phyloP scores from a whole-genome alignment of 2,797 vertebrate genomes.

The Siniperca obscura region DNA sequence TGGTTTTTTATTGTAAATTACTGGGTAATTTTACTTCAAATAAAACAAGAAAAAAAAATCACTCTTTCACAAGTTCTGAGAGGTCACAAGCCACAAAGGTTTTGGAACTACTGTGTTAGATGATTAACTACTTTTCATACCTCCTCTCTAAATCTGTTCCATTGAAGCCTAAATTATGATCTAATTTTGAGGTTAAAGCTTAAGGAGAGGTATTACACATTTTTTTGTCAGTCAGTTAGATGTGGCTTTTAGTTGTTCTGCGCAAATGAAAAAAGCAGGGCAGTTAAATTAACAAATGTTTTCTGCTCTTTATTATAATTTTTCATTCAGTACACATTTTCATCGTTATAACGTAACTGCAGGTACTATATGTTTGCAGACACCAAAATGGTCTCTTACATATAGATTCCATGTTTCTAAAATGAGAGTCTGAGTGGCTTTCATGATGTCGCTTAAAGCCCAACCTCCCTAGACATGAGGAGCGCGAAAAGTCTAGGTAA shows the following conservation, averaged over 20 bases:
- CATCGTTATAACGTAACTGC: neutral
- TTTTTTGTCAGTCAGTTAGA: slow-evolving; percentile 4
- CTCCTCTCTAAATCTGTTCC: neutral
- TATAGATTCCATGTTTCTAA: slow-evolving; percentile 34
- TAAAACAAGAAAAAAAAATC: neutral
- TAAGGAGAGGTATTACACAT: neutral
- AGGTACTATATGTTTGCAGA: neutral
- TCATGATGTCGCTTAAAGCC: slow-evolving; percentile 36
- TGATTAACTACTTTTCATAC: neutral
- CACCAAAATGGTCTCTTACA: slow-evolving; percentile 21
- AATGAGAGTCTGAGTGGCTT: slow-evolving; percentile 29
- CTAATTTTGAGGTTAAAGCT: neutral
- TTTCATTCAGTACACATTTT: neutral
- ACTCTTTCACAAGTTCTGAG: neutral
- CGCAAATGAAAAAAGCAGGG: neutral
- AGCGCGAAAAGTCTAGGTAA: slow-evolving; percentile 40
- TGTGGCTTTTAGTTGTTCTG: neutral
- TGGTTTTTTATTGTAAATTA: neutral
- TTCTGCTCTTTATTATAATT: slow-evolving; percentile 2
- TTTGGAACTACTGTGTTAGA: neutral
- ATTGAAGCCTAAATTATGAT: slow-evolving; percentile 1
- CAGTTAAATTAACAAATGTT: neutral
- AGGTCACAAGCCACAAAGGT: neutral
- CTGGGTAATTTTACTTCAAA: neutral
- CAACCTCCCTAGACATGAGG: slow-evolving; percentile 24